Percentiles rank a stretch among this genome's conserved stretches.
phyloP scores from a whole-genome alignment of 1,140 invertebrate genomes.

The roundworm (Caenorhabditis elegans) region DNA sequence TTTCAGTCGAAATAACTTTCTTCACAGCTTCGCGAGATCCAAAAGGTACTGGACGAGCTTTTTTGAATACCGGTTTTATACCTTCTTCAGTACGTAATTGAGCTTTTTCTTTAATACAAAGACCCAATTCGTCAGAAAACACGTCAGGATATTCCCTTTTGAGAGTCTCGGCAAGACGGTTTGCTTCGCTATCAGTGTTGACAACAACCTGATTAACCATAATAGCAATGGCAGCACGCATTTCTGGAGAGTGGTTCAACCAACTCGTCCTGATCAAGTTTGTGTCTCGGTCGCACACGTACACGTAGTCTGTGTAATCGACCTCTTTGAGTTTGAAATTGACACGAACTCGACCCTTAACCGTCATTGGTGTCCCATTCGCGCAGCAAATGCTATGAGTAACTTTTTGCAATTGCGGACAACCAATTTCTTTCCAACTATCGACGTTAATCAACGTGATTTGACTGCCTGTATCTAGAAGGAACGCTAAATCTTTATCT shows the following conservation, averaged over 20 bases:
- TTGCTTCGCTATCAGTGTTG: too few species aligned
- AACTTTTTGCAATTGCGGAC: not conserved
- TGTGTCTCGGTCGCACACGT: not conserved
- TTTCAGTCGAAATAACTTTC: conserved; percentile 45
- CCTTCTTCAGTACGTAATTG: not conserved
- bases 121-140: not conserved
- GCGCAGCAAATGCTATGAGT: not conserved
- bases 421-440: not conserved
- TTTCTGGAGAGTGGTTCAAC: not conserved
- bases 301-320: not conserved
- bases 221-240: too few species aligned
- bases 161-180: too few species aligned
- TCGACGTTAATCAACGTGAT: not conserved
- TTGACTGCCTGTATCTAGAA: not conserved
- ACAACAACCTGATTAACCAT: too few species aligned
- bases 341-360: not conserved
- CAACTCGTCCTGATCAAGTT: not conserved
- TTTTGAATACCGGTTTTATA: conserved; percentile 32
- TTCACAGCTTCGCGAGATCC: not conserved
- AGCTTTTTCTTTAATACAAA: not conserved
- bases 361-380: not conserved
- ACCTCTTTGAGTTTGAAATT: not conserved
- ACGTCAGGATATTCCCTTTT: not conserved
- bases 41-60: conserved; percentile 18
- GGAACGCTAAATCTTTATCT: not conserved